phyloP scores from a whole-genome alignment of 2,888 invertebrate species.

The Morpho deidamia region DNA sequence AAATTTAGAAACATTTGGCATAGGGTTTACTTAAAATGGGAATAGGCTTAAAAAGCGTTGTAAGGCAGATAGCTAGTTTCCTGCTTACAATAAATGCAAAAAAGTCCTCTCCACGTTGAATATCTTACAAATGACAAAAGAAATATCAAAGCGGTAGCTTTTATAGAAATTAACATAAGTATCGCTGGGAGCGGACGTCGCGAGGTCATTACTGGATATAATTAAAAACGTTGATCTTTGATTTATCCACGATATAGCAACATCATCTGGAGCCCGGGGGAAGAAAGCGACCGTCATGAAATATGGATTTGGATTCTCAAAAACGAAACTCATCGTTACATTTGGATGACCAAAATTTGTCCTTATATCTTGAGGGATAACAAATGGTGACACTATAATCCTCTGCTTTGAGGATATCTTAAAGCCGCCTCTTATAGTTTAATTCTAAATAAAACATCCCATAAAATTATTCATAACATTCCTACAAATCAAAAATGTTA shows the following conservation, averaged over 20 bases:
- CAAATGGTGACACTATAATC: neutral
- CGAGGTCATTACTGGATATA: slow-evolving; percentile 31
- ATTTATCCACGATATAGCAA: slow-evolving; percentile 29
- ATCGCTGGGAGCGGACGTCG: slow-evolving; percentile 29
- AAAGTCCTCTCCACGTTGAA: slow-evolving; percentile 36
- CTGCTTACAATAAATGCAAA: slow-evolving; percentile 2
- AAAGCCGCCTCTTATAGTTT: too few relatives aligned
- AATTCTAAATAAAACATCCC: too few relatives aligned
- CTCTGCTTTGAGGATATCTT: too few relatives aligned
- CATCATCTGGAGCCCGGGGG: slow-evolving; percentile 28
- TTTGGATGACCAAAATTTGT: slow-evolving; percentile 10
- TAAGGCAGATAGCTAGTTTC: too few relatives aligned
- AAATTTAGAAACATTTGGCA: too few relatives aligned
- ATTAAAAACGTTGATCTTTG: slow-evolving; percentile 34
- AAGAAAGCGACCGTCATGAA: slow-evolving; percentile 41
- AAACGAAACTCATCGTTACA: slow-evolving; percentile 24
- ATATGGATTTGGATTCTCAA: slow-evolving; percentile 41
- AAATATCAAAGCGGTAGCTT: slow-evolving; percentile 59
- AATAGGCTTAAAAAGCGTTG: too few relatives aligned
- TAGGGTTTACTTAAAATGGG: too few relatives aligned
- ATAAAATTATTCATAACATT: neutral
- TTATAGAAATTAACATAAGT: slow-evolving; percentile 65
- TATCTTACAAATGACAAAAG: slow-evolving; percentile 40
- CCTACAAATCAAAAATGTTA: too few relatives aligned
- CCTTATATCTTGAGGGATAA: slow-evolving; percentile 9